Conservation (phyloP, 2,797 vertebrate species). For the Bradypodion pumilum region DNA sequence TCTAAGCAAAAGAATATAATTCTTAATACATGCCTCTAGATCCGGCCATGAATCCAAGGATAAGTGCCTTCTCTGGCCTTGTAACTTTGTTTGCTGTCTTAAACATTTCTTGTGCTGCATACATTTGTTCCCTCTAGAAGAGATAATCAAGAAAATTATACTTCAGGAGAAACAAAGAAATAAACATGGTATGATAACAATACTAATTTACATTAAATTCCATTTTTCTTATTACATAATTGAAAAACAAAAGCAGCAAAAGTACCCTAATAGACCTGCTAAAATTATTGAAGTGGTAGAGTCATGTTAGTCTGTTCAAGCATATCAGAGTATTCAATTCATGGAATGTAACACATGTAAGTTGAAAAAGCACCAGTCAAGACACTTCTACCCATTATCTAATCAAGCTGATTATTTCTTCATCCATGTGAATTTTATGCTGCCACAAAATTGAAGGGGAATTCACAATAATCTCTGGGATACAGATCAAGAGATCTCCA, state of each 20-base stretch:
- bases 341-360: background rate
- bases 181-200: background rate
- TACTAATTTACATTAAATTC: background rate
- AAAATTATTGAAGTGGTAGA: too few relatives aligned
- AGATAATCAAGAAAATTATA: background rate
- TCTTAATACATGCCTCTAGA: conserved; percentile 85
- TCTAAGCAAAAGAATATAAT: background rate
- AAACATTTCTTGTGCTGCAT: conserved; percentile 98
- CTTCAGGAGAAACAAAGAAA: background rate
- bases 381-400: background rate
- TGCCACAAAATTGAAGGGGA: background rate
- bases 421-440: background rate
- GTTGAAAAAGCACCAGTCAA: background rate
- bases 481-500: background rate
- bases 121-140: conserved; percentile 93
- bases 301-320: too few relatives aligned
- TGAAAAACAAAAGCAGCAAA: background rate
- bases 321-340: too few relatives aligned
- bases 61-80: conserved; percentile 96
- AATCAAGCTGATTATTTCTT: background rate
- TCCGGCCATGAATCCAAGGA: conserved; percentile 98
- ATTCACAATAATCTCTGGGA: background rate
- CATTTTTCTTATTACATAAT: background rate
- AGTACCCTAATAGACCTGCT: background rate
- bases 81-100: conserved; percentile 99